Conservation (phyloP, 37 sponge, comb jelly and placozoan species). For the Dysidea cf. avara region DNA sequence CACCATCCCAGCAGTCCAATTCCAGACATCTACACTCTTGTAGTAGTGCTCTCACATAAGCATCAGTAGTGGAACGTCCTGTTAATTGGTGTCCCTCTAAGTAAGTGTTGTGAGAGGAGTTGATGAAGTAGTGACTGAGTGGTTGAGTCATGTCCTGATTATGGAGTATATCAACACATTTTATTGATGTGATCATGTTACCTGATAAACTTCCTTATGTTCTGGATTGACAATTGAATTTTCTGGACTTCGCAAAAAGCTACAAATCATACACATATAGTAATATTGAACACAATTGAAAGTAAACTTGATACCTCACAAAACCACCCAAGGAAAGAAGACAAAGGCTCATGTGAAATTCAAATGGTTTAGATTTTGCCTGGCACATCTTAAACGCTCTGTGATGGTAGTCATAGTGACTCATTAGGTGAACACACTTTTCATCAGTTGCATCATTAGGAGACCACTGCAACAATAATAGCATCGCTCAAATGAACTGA, state of each 20-base stretch:
- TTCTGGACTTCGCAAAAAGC: slow-evolving; percentile 74
- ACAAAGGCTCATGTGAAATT: slow-evolving; percentile 11
- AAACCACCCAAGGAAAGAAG: slow-evolving; percentile 72
- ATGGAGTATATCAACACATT: neutral
- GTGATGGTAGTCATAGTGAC: slow-evolving; percentile 60
- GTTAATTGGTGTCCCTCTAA: slow-evolving; percentile 79
- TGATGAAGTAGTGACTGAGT: slow-evolving; percentile 92
- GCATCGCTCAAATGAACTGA: too few relatives aligned
- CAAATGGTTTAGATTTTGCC: slow-evolving; percentile 30
- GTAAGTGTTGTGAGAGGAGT: slow-evolving; percentile 95
- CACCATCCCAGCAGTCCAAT: slow-evolving; percentile 75
- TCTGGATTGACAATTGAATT: slow-evolving; percentile 40
- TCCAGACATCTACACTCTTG: slow-evolving; percentile 85
- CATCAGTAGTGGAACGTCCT: slow-evolving; percentile 82
- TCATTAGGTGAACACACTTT: slow-evolving; percentile 19
- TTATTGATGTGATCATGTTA: neutral
- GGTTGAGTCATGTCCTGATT: slow-evolving; percentile 86
- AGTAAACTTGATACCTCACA: slow-evolving; percentile 70
- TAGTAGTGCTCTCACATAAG: slow-evolving; percentile 79
- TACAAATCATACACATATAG: neutral
- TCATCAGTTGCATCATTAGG: neutral
- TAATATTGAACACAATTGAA: too few relatives aligned
- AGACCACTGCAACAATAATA: slow-evolving; percentile 47
- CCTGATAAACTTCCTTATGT: slow-evolving; percentile 65
- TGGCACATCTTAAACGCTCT: slow-evolving; percentile 51